Evolutionary conservation across 2,797 vertebrate species (phyloP), one percentile per base, ranked within the genome.

Genomic region (Mormyrops attenuatus): DNA sequence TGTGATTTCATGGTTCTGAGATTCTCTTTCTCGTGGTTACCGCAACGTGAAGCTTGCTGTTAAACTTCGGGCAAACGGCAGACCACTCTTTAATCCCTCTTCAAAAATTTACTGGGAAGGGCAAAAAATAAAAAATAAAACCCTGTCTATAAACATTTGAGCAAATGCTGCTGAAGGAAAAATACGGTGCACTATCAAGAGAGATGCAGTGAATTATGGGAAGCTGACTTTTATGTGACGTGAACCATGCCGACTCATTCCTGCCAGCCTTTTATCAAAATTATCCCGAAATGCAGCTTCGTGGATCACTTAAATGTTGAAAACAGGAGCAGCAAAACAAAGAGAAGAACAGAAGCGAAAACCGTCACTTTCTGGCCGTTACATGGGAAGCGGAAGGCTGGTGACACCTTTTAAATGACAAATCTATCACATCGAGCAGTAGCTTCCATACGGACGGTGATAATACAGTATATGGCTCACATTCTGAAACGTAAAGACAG

Each of bases 1-100:
- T 52, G 26, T 87, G 11, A 87, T 87, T 60, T 87, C 85, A 41
- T 41, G 85, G 26, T 87, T n/a, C 26, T 87, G 85, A 87, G 85
- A 41, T 41, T 60, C 15, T n/a, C 52, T 57, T 41, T 57, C 85
- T 60, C 30, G 26, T 15, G 85, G 85, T 57, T 41, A 60, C 13
- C 6, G 85, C 85, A 38, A 87, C 15, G 30, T 55, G 85, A 87
- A 38, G 85, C 50, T 17, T 60, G 85, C 85, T 55, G 47, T 38
- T 87, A 87, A 60, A 41, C 85, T 60, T 87, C 30, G 20, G 84
- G 85, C 13, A 20, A 57, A 87, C 30, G 26, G 50, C 22, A 6
- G 52, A 41, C 85, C 85, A 3, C 11, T 38, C 85, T 60, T 20
- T 60, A 57, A 87, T 80, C 82, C 53, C 85, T 38, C 52, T 87